A percentile compares a stretch with the other conserved stretches of the same genome.
Conservation (phyloP, 2,888 invertebrate genomes). For the Xylota segnis region DNA sequence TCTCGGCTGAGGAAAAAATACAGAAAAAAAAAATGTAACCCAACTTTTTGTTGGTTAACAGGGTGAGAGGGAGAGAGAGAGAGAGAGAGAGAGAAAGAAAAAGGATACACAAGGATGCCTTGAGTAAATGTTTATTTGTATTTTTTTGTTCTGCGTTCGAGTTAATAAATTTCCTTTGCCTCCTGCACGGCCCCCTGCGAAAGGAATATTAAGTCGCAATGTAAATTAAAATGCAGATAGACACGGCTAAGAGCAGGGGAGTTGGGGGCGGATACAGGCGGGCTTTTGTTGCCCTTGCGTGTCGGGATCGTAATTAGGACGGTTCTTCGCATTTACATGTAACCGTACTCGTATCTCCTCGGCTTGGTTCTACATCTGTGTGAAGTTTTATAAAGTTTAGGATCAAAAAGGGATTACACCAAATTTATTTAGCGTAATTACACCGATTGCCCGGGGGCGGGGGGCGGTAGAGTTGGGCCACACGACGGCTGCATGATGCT, state of each 20-base stretch:
- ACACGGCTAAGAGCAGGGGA: slow-evolving; percentile 2
- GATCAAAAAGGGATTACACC: slow-evolving; percentile 75
- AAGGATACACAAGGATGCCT: slow-evolving; percentile 60
- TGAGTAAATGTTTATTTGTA: slow-evolving; percentile 61
- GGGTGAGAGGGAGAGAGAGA: background rate
- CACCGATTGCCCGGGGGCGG: slow-evolving; percentile 67
- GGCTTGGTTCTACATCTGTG: slow-evolving; percentile 6
- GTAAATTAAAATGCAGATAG: slow-evolving; percentile 72
- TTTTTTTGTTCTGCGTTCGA: slow-evolving; percentile 45
- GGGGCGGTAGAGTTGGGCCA: too few relatives aligned
- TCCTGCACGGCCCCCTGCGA: background rate
- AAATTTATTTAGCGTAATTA: slow-evolving; percentile 76
- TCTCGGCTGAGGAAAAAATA: background rate
- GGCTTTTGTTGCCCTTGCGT: slow-evolving; percentile 56
- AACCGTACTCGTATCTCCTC: slow-evolving; percentile 44
- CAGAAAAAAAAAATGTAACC: slow-evolving; percentile 25
- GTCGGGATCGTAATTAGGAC: slow-evolving; percentile 75
- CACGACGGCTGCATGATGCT: slow-evolving; percentile 41
- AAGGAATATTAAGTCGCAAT: slow-evolving; percentile 63
- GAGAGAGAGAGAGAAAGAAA: slow-evolving; percentile 8
- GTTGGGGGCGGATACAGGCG: background rate
- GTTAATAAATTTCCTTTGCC: slow-evolving; percentile 62
- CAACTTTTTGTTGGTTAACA: background rate
- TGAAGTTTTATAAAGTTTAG: slow-evolving; percentile 73
- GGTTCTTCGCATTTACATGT: slow-evolving; percentile 66